phyloP scores from a whole-genome alignment of 2,113 vertebrate genomes.

The Danionella cerebrum region DNA sequence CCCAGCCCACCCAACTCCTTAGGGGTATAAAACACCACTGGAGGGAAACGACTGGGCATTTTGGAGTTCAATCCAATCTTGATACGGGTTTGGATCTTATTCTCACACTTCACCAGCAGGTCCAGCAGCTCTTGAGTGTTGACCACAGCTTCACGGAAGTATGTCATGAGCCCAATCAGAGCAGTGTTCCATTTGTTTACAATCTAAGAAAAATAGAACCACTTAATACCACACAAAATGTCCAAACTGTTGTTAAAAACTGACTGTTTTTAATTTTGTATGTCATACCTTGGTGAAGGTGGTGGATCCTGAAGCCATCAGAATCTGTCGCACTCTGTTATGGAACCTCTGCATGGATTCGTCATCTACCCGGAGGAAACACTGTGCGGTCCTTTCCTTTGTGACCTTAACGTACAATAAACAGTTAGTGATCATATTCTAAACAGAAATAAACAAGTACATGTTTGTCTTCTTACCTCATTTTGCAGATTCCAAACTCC shows the following conservation, averaged over 20 bases:
- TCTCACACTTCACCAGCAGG: conserved; percentile 95
- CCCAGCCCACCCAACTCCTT: conserved; percentile 93
- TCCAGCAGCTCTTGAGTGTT: conserved; percentile 97
- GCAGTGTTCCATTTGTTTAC: conserved; percentile 99
- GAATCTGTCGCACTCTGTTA: conserved; percentile 94
- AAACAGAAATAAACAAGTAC: not conserved
- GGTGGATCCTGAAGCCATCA: conserved; percentile 97
- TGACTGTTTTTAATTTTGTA: no score
- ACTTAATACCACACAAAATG: not conserved
- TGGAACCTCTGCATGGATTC: conserved; percentile 99
- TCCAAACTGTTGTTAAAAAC: not conserved
- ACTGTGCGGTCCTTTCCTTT: conserved; percentile 96
- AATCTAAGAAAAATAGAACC: conserved; percentile 65
- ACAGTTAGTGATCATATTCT: not conserved
- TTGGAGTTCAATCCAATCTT: conserved; percentile 98
- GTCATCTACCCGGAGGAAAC: conserved; percentile 95
- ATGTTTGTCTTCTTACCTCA: conserved; percentile 63
- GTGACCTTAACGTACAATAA: conserved; percentile 72
- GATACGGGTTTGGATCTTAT: conserved; percentile 98
- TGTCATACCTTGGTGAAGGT: conserved; percentile 90
- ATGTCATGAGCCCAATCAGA: conserved; percentile 95
- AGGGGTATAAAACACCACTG: conserved; percentile 96
- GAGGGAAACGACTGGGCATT: conserved; percentile 97
- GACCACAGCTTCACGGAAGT: conserved; percentile 97
- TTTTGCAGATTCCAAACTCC: conserved; percentile 99